Evolutionary conservation across 1,140 invertebrate genomes (phyloP).

Genomic region (Drosophila aff.): DNA sequence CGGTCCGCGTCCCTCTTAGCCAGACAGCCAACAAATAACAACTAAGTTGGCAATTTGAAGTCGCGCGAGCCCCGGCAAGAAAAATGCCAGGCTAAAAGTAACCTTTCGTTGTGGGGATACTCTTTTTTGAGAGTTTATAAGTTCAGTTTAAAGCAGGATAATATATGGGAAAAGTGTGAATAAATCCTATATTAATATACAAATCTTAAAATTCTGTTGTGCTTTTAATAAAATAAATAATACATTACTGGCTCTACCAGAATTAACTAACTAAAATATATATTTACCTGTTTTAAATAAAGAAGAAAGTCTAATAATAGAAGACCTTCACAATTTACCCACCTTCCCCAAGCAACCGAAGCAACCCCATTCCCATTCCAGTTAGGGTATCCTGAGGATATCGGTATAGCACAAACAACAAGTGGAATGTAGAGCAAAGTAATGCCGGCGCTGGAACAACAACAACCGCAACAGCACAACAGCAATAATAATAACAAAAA

Average conservation of each 20-base stretch:
- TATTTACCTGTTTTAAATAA: too few relatives aligned
- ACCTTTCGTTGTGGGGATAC: not conserved
- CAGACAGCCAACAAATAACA: slow-evolving; percentile 81
- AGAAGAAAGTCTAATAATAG: too few relatives aligned
- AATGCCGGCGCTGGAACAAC: slow-evolving; percentile 27
- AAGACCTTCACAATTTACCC: too few relatives aligned
- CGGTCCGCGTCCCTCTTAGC: slow-evolving; percentile 27
- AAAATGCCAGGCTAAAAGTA: not conserved
- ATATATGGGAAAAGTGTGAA: not conserved
- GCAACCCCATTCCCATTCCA: not conserved
- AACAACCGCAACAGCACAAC: not conserved
- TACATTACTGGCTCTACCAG: too few relatives aligned
- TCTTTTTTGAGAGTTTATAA: not conserved
- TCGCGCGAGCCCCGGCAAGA: slow-evolving; percentile 50
- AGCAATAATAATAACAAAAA: slow-evolving; percentile 7
- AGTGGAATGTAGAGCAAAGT: slow-evolving; percentile 46
- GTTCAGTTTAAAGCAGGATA: not conserved
- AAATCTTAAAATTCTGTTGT: too few relatives aligned
- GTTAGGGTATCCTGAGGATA: not conserved
- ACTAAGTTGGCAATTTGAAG: slow-evolving; percentile 81
- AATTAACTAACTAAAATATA: too few relatives aligned
- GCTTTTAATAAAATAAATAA: too few relatives aligned
- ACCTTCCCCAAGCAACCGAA: not conserved
- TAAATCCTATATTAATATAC: too few relatives aligned
- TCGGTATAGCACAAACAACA: slow-evolving; percentile 17